Percentiles rank a stretch among this genome's conserved stretches.
Evolutionary conservation across 2,888 invertebrate genomes (phyloP).

Genomic region (Acrocyrtus sp.): DNA sequence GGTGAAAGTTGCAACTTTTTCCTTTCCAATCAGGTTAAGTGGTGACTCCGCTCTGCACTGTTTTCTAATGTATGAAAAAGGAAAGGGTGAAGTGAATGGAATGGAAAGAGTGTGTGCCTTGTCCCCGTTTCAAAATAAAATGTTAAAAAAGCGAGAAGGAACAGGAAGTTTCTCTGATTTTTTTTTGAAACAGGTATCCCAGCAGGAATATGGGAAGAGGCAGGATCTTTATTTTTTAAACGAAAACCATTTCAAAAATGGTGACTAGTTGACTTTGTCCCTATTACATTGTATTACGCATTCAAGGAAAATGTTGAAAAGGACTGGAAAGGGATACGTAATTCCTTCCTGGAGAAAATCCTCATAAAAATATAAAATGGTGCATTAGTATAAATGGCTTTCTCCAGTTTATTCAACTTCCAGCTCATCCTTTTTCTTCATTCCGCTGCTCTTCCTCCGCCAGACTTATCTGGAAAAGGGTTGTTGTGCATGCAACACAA

Average conservation of each 20-base stretch:
- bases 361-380: not conserved
- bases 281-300: no score
- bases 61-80: no score
- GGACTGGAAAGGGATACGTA: not conserved
- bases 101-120: not conserved
- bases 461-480: no score
- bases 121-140: not conserved
- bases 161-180: not conserved
- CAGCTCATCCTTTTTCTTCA: not conserved
- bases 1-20: conserved; percentile 60
- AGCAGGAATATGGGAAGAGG: not conserved
- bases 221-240: no score
- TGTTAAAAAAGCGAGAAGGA: not conserved
- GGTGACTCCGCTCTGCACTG: no score
- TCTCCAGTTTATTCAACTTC: no score
- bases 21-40: conserved; percentile 63
- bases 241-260: not conserved
- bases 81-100: conserved; percentile 1
- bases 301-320: not conserved
- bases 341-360: no score
- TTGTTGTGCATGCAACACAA: no score
- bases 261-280: not conserved
- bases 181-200: not conserved
- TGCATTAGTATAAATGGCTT: not conserved
- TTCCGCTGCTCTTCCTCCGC: no score